Conservation (phyloP, 2,113 vertebrate species). For the Theropithecus gelada region DNA sequence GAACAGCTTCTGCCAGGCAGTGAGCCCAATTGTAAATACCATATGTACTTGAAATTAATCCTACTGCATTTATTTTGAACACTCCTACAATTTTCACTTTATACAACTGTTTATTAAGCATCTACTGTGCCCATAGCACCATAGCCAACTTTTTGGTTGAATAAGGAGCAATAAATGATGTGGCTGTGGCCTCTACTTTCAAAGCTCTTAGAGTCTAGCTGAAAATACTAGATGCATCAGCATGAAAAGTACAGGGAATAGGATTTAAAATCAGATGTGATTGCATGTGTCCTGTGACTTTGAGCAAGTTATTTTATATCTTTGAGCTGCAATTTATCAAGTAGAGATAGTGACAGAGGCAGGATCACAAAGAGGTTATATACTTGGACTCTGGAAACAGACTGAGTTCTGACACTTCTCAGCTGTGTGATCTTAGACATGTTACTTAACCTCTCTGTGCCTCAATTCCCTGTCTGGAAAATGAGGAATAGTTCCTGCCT, state of each 20-base stretch:
- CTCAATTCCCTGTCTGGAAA: not conserved
- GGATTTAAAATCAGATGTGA: not conserved
- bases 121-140: not conserved
- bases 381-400: not conserved
- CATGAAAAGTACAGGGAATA: not conserved
- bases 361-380: not conserved
- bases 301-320: not conserved
- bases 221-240: accelerated
- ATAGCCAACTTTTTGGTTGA: not conserved
- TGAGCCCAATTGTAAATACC: conserved; percentile 12
- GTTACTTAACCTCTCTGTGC: not conserved
- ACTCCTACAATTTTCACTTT: not conserved
- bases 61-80: not conserved
- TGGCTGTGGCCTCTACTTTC: not conserved
- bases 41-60: not conserved
- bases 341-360: not conserved
- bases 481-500: not conserved
- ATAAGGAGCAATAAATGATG: not conserved
- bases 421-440: not conserved
- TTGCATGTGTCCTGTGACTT: not conserved
- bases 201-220: not conserved
- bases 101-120: not conserved
- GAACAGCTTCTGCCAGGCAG: not conserved
- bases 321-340: not conserved
- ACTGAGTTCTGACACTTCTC: not conserved